Base-by-base conservation (phyloP, 2,113 vertebrate species). In the Podiceps cristatus region DNA sequence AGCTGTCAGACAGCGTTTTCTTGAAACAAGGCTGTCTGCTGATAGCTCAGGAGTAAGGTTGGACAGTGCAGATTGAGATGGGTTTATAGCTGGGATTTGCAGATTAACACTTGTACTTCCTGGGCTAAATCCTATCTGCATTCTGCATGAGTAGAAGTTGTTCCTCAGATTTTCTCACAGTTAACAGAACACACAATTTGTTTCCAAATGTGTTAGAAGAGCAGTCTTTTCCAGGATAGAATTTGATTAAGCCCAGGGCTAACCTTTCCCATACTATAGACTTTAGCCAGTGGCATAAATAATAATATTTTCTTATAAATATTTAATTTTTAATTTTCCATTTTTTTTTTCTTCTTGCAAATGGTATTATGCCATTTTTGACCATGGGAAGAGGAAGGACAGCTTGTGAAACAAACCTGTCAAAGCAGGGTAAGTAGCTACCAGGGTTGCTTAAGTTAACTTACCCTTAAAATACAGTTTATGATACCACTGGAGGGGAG, bases 41-140 rank as follows among this genome's bases (percentile, higher is more conserved):
- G 78, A 23, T 47, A 69, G 81, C 62, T 86, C 25, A 1, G 63
- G 31, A 69, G 45, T 10, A 12, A 59, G 25, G 45, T 7, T 73
- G 56, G 67, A 8, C 72, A 44, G 31, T 47, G 79, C 75, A 84
- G 59, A 15, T 66, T 53, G 15, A 2, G 0, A 12, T 23, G 29
- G 31, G 22, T 88, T 95, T 97, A 94, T 67, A 62, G 81, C 67
- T 95, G 75, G 72, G 92, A 86, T 93, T 95, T 93, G 33, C 89
- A 68, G 87, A 83, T 96, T 95, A 96, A 83, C 76, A 42, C 88
- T 24, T 73, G 58, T 85, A 58, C 50, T 91, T 90, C 47, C 37
- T 58, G 69, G 77, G 44, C 86, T 89, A 19, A 69, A 72, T 93
- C 69, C 74, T 53, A 69, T 86, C 77, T 93, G 74, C 58, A 15